These are phyloP conservation scores for Scaptomyza flava DNA, from an alignment of 2,888 invertebrate genomes.

Conservation along the genomic window DNA sequence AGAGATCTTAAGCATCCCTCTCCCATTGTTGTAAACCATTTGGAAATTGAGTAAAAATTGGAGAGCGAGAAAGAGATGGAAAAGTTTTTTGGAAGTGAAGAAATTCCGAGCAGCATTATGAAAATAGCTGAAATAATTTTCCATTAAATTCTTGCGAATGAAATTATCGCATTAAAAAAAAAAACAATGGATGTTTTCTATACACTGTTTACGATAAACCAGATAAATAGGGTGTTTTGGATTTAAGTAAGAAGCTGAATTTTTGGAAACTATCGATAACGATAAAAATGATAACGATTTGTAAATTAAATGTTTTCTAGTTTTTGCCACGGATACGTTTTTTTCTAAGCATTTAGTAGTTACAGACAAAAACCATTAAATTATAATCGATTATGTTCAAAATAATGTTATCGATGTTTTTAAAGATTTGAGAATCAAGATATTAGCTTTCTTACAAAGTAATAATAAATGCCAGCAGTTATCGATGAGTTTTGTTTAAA, in stretches of 20 bases:
- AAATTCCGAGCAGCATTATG: constrained; percentile 62
- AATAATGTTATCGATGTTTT: too few relatives aligned
- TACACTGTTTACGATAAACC: neutral
- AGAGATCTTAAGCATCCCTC: constrained; percentile 4
- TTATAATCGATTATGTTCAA: too few relatives aligned
- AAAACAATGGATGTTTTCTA: constrained; percentile 52
- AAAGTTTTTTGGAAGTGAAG: constrained; percentile 11
- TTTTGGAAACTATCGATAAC: neutral
- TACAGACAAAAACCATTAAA: too few relatives aligned
- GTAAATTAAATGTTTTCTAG: neutral
- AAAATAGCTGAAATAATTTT: constrained; percentile 75
- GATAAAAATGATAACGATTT: neutral
- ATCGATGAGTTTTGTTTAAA: neutral
- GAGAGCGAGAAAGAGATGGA: neutral
- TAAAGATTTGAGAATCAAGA: too few relatives aligned
- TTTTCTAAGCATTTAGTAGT: too few relatives aligned
- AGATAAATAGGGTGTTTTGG: neutral
- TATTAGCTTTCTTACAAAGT: too few relatives aligned
- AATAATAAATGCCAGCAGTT: neutral
- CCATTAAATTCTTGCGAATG: constrained; percentile 72
- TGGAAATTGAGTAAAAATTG: constrained; percentile 32
- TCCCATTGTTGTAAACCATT: constrained; percentile 29
- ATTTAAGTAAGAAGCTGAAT: too few relatives aligned
- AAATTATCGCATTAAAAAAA: constrained; percentile 71
- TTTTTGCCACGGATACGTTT: too few relatives aligned